Evolutionary conservation across 2,797 vertebrate species (phyloP).

Genomic region (Poeciliopsis infans): DNA sequence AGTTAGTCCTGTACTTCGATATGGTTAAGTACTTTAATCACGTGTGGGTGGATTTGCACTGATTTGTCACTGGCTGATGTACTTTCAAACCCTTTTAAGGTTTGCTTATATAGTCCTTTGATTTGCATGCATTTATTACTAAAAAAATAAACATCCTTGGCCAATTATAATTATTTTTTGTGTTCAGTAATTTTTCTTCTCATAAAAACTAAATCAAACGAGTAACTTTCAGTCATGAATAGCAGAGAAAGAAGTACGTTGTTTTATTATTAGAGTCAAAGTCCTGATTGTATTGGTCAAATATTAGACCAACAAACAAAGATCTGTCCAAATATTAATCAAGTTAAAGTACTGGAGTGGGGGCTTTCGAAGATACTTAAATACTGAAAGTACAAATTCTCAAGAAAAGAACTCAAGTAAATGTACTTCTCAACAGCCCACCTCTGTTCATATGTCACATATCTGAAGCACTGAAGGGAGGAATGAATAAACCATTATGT

Average conservation of each 20-base stretch:
- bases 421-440: too few species aligned
- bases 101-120: background rate
- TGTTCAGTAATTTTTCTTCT: background rate
- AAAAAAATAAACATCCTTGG: conserved; percentile 1
- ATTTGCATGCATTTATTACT: background rate
- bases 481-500: background rate
- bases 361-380: background rate
- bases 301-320: too few species aligned
- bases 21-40: background rate
- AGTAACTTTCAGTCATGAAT: background rate
- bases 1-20: background rate
- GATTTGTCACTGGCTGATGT: background rate
- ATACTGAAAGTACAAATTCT: background rate
- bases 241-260: background rate
- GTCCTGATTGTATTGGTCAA: background rate
- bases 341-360: background rate
- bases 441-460: background rate
- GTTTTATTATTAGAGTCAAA: background rate
- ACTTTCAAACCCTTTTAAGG: background rate
- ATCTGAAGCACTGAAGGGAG: background rate
- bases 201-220: background rate
- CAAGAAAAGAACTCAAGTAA: too few species aligned
- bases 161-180: background rate
- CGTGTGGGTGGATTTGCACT: background rate
- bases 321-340: background rate